Evolutionary conservation across 2,797 vertebrate species (phyloP).

Genomic region (Acrocephalus scirpaceus): DNA sequence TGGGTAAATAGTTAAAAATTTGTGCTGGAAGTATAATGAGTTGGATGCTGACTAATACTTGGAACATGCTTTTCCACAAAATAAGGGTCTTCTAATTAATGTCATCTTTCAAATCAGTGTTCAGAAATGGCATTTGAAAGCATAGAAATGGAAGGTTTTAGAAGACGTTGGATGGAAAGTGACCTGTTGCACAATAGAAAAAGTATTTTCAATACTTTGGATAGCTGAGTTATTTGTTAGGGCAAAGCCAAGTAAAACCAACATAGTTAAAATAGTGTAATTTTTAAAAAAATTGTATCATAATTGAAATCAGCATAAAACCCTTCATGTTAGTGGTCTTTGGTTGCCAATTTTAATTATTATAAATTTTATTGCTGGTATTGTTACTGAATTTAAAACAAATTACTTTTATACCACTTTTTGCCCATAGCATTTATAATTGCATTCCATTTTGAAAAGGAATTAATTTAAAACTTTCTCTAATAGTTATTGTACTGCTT

Average conservation of each 20-base stretch:
- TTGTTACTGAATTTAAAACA: neutral
- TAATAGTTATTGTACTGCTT: neutral
- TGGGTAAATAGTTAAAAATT: neutral
- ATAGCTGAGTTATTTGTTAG: neutral
- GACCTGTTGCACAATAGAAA: neutral
- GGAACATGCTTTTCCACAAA: neutral
- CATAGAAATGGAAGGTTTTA: neutral
- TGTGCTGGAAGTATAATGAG: neutral
- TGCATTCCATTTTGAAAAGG: neutral
- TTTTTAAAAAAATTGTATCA: rapidly evolving
- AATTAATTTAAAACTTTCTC: neutral
- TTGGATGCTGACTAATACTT: neutral
- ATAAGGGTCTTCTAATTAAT: neutral
- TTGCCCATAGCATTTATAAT: neutral
- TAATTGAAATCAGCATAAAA: neutral
- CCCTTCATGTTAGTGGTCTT: neutral
- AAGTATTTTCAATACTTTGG: neutral
- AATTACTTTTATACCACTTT: neutral
- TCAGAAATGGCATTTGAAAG: neutral
- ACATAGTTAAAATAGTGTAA: neutral
- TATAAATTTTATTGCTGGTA: neutral
- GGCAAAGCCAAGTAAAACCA: neutral
- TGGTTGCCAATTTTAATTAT: neutral
- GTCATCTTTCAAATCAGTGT: neutral
- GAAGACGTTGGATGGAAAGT: neutral